Conservation (phyloP, 1,140 invertebrate species). For the Drosophila tsacasi region DNA sequence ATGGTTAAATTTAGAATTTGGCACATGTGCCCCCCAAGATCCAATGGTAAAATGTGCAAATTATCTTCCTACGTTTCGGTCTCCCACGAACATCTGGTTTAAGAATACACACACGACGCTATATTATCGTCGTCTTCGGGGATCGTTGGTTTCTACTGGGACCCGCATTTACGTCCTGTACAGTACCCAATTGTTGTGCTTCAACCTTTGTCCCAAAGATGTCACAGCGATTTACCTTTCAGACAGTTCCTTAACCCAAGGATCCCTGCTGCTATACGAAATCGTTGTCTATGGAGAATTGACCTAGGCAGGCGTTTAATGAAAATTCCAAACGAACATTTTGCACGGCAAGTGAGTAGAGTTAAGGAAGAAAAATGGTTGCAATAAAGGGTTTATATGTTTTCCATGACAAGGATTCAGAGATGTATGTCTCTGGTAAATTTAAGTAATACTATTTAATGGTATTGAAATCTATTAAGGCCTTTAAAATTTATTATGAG, state of each 20-base stretch:
- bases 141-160: constrained; percentile 34
- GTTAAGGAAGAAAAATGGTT: not conserved
- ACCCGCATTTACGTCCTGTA: constrained; percentile 57
- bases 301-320: constrained; percentile 67
- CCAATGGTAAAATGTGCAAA: constrained; percentile 24
- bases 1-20: constrained; percentile 69
- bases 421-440: not conserved
- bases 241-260: constrained; percentile 55
- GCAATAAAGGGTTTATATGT: not conserved
- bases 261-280: constrained; percentile 28
- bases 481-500: not conserved
- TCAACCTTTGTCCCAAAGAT: constrained; percentile 55
- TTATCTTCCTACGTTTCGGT: constrained; percentile 33
- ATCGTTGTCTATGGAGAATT: constrained; percentile 60
- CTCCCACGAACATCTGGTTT: constrained; percentile 61
- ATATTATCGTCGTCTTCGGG: constrained; percentile 18
- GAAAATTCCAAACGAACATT: constrained; percentile 74
- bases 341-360: constrained; percentile 38
- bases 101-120: constrained; percentile 20
- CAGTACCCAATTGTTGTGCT: constrained; percentile 61
- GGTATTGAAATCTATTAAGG: not conserved
- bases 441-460: not conserved
- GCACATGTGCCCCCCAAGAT: constrained; percentile 51
- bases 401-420: too few relatives aligned
- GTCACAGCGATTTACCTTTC: constrained; percentile 59